Percentiles rank a stretch among this genome's conserved stretches.
phyloP scores from a whole-genome alignment of 1,140 invertebrate genomes.

The Nymphalis io region DNA sequence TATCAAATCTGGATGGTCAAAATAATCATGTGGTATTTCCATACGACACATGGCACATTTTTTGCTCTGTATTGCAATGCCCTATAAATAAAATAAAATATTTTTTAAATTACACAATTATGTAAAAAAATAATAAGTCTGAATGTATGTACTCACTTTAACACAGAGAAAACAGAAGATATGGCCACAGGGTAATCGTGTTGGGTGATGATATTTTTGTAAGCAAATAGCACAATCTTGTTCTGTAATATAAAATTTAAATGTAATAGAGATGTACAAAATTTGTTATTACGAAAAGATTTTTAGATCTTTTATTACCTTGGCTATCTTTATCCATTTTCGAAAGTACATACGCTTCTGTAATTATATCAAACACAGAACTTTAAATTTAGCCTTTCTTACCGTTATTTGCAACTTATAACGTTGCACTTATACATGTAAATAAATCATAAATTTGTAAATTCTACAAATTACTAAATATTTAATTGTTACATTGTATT shows the following conservation, averaged over 20 bases:
- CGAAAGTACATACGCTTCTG: neutral
- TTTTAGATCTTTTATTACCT: slow-evolving; percentile 9
- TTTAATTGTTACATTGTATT: too few species aligned
- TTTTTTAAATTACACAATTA: neutral
- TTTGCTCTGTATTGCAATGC: slow-evolving; percentile 92
- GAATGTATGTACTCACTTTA: slow-evolving; percentile 83
- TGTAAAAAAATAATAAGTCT: neutral
- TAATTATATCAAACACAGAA: neutral
- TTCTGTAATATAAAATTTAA: slow-evolving; percentile 48
- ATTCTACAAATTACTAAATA: too few species aligned
- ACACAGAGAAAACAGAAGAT: slow-evolving; percentile 98
- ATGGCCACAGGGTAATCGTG: slow-evolving; percentile 94
- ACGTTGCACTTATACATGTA: too few species aligned
- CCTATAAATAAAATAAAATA: slow-evolving; percentile 73
- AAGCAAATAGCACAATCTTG: slow-evolving; percentile 95
- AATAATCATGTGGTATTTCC: slow-evolving; percentile 90
- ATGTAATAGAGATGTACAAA: neutral
- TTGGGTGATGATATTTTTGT: slow-evolving; percentile 93
- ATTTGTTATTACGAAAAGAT: slow-evolving; percentile 3
- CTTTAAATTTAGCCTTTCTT: too few species aligned
- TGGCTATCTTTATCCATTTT: neutral
- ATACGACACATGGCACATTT: slow-evolving; percentile 93
- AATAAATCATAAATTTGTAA: too few species aligned
- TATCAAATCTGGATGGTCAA: slow-evolving; percentile 91
- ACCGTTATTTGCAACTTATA: too few species aligned